phyloP scores from a whole-genome alignment of 2,797 vertebrate genomes.

The Halcyon badia region DNA sequence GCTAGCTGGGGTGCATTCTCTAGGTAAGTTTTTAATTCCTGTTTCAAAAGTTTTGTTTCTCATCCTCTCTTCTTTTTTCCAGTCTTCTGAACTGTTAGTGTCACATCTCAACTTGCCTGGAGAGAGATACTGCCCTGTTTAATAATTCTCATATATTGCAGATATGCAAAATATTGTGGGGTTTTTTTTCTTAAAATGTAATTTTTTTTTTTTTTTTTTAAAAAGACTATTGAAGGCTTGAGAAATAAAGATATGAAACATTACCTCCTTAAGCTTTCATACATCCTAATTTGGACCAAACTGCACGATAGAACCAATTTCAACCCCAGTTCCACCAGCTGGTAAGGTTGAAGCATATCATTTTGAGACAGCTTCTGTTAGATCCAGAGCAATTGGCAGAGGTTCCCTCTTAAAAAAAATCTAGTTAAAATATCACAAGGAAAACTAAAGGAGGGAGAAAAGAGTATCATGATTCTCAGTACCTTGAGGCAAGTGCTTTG shows the following conservation, averaged over 20 bases:
- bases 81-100: not conserved
- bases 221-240: not conserved
- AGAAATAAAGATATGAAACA: not conserved
- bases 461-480: not conserved
- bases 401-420: not conserved
- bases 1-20: not conserved
- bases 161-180: not conserved
- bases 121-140: not conserved
- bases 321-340: not conserved
- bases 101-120: not conserved
- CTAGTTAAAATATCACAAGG: not conserved
- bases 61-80: not conserved
- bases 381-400: not conserved
- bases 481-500: not conserved
- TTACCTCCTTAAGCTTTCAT: not conserved
- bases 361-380: not conserved
- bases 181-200: not conserved
- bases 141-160: not conserved
- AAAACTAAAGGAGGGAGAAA: not conserved
- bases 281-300: not conserved
- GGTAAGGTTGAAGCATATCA: not conserved
- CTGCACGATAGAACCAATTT: not conserved
- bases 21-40: not conserved
- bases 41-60: not conserved
- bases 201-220: not conserved